These are phyloP conservation scores for Camponotus fellah DNA, from an alignment of 2,888 invertebrate species.

Conservation along the genomic window DNA sequence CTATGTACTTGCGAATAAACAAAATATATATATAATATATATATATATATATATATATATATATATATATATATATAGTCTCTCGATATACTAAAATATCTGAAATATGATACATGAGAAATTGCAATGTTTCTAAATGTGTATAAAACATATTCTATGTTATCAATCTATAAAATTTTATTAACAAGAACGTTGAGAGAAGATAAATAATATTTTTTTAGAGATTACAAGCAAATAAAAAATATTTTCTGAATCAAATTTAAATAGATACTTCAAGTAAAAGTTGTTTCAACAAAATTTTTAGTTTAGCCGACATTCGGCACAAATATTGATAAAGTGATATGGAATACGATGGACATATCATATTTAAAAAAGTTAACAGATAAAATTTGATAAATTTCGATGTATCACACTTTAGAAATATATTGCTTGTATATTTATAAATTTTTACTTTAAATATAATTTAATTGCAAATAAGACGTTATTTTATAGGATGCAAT, in stretches of 20 bases:
- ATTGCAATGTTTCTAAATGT: neutral
- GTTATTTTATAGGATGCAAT: neutral
- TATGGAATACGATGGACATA: neutral
- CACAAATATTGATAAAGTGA: neutral
- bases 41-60: too few relatives aligned
- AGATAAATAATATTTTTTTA: neutral
- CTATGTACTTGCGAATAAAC: constrained; percentile 8
- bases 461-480: neutral
- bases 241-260: neutral
- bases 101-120: constrained; percentile 10
- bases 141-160: neutral
- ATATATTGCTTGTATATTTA: neutral
- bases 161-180: constrained; percentile 10
- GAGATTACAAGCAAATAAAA: neutral
- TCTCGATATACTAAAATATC: neutral
- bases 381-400: neutral
- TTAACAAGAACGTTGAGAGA: neutral
- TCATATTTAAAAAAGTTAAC: neutral
- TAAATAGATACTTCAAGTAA: neutral
- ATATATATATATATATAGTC: too few relatives aligned
- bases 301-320: neutral
- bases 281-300: neutral
- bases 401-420: neutral
- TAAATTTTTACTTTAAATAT: neutral
- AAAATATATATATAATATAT: constrained; percentile 23